These are phyloP conservation scores for Neopelma chrysocephalum DNA, from an alignment of 2,797 vertebrate species.

Conservation along the genomic window DNA sequence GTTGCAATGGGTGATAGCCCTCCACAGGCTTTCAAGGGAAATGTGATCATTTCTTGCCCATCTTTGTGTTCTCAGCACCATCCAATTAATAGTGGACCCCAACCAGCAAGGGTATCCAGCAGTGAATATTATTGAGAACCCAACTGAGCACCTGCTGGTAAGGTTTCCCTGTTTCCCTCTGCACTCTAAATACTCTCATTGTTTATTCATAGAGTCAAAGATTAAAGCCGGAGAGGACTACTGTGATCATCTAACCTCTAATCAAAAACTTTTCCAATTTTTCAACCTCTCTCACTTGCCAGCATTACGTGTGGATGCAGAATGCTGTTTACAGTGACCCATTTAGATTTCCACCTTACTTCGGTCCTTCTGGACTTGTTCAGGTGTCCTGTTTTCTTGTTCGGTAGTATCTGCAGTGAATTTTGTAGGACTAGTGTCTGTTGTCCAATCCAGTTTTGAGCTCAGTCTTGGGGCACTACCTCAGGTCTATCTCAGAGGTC, in stretches of 20 bases:
- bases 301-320: neutral
- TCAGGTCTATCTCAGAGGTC: neutral
- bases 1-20: conserved; percentile 18
- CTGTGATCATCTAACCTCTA: conserved; percentile 47
- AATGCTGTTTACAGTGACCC: neutral
- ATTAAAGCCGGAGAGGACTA: conserved; percentile 48
- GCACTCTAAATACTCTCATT: conserved; percentile 59
- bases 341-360: neutral
- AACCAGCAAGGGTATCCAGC: conserved; percentile 41
- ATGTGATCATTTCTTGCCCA: conserved; percentile 39
- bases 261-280: conserved; percentile 28
- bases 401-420: neutral
- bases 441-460: neutral
- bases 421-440: neutral
- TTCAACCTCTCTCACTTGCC: neutral
- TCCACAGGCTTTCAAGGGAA: conserved; percentile 24
- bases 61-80: conserved; percentile 20
- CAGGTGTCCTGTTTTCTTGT: neutral
- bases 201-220: conserved; percentile 62
- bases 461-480: rapidly evolving
- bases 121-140: conserved; percentile 54
- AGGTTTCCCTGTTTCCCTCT: conserved; percentile 35
- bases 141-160: conserved; percentile 52
- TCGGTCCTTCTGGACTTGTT: neutral
- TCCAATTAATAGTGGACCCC: conserved; percentile 57